Base-by-base conservation (phyloP, 2,113 vertebrate genomes). In the Saguinus midas region DNA sequence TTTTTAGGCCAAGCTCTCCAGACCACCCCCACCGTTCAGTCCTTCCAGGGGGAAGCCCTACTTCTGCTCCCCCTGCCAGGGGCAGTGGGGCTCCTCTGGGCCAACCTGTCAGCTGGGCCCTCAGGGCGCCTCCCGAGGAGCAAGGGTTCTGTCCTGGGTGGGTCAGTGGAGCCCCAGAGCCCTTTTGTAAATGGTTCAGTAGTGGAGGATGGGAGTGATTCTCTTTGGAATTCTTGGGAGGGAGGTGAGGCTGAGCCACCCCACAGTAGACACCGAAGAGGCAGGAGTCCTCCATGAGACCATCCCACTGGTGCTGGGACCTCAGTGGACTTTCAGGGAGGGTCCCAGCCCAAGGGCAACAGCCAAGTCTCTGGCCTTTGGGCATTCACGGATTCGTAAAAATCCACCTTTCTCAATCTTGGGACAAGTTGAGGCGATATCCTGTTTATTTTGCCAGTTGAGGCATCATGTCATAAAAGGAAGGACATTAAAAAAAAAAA, bases 281-380 rank as follows among this genome's bases (percentile, higher is more conserved):
- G 13, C 21, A 12, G 1, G 27, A 2, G 23, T 21, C 35, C n/a
- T 48, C 20, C 3, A 4, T 11, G 75, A 68, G 68, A 14, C 25
- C 32, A 1, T 61, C 35, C 57, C 11, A 1, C 43, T 0, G 1
- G 27, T 1, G 0, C 29, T 3, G 7, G 37, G 72, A 21, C 32
- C 6, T 29, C 10, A 37, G 64, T 16, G 35, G 43, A 7, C 29
- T 35, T 50, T 21, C 8, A 13, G 35, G 29, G 43, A 43, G 4
- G 1, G 35, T 75, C 73, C 35, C 35, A 4, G 37, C 37, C 14
- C 4, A 43, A 64, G 11, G 4, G 55, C 29, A 6, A 4, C 11
- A 43, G 27, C 73, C 1, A 2, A 21, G 52, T 2, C 4, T 40
- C 43, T 3, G 3, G 25, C 2, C 58, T 57, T 23, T n/a, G 25